phyloP scores from a whole-genome alignment of 2,888 invertebrate genomes.

The Syritta pipiens region DNA sequence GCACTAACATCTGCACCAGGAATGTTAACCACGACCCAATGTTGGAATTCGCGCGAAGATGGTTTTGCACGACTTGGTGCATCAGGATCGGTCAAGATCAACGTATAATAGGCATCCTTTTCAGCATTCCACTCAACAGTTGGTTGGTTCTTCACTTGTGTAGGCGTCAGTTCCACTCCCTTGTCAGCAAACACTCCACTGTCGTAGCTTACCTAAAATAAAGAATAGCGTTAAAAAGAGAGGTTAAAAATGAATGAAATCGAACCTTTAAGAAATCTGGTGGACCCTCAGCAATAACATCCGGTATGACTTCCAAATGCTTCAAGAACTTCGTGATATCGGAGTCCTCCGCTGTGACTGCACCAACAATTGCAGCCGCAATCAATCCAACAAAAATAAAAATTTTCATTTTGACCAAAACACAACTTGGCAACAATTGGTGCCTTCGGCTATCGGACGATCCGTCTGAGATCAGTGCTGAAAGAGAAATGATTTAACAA shows the following conservation, averaged over 20 bases:
- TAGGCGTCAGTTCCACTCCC: conserved; percentile 88
- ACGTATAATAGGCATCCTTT: conserved; percentile 73
- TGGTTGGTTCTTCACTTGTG: conserved; percentile 79
- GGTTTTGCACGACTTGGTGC: conserved; percentile 91
- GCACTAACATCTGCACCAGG: conserved; percentile 85
- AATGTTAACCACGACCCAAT: conserved; percentile 95
- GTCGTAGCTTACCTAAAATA: conserved; percentile 71
- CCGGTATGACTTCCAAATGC: conserved; percentile 76
- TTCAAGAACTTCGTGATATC: conserved; percentile 75
- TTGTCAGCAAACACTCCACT: conserved; percentile 79
- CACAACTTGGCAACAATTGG: conserved; percentile 27
- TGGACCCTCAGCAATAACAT: conserved; percentile 75
- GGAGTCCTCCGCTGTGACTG: conserved; percentile 71
- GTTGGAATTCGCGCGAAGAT: conserved; percentile 91
- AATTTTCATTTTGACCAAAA: conserved; percentile 47
- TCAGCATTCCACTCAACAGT: conserved; percentile 75
- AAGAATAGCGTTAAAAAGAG: neutral
- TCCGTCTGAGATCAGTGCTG: conserved; percentile 59
- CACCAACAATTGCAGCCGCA: conserved; percentile 41
- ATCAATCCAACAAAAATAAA: conserved; percentile 58
- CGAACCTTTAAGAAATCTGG: conserved; percentile 76
- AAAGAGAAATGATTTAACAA: conserved; percentile 55
- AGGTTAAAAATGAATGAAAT: neutral
- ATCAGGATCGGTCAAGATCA: conserved; percentile 87
- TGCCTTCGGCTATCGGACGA: conserved; percentile 37